Evolutionary conservation across 1,140 invertebrate species (phyloP), one percentile per base, ranked within the genome.

Genomic region (Ooceraea biroi): DNA sequence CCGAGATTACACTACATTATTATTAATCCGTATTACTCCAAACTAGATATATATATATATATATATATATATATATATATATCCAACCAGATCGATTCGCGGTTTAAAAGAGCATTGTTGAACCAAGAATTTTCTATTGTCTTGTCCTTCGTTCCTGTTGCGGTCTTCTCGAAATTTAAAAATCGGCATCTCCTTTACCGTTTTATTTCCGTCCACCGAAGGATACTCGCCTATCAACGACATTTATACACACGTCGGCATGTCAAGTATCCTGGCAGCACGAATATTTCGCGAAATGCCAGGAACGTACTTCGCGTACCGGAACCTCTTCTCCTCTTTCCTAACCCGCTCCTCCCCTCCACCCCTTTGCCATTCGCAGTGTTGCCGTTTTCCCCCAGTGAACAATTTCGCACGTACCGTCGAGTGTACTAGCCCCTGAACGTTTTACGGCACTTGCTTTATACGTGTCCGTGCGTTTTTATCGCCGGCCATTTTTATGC

Each of bases 361-460:
- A 68, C 63, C 46, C 77, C 41, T 57, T 50, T 73, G 48, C 58
- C 57, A 60, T 61, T 76, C 71, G 58, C 46, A 58, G 69, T 46
- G 69, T 41, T 50, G 57, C 78, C 71, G 44, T 82, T 82, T 82
- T 74, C 48, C 71, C 78, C 80, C 55, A 61, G 80, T 72, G 80
- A 74, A 73, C 68, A 82, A 82, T 82, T 82, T 82, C 55, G 80
- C 68, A 82, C 71, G 80, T 80, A 80, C 76, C 65, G 65, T 80
- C 68, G 76, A 80, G 65, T 80, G 76, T 80, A 80, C 76, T 69
- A 80, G 76, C 76, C 58, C 27, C 65, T 80, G 76, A 80, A 80
- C 76, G 76, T 80, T 80, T 80, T 80, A 80, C 65, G 76, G 65
- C 76, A 80, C 76, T 80, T 71, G 76, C 76, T 80, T 80, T 80